Evolutionary conservation across 53 echinoderm and acorn worm genomes (phyloP).

Genomic region (Holothuria scabra): DNA sequence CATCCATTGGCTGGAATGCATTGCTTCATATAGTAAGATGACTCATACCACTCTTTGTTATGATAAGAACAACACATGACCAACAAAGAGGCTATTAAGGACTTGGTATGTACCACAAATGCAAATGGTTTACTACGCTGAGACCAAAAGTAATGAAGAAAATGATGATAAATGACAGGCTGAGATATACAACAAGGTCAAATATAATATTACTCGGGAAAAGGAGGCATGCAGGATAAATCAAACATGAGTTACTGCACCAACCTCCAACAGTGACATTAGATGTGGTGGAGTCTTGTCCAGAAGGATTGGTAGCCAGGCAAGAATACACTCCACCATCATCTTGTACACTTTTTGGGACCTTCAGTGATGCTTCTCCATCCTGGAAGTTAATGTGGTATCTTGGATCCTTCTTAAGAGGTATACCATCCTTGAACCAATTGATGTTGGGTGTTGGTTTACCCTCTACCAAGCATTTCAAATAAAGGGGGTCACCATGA

Average conservation of each 20-base stretch:
- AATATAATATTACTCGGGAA: no score
- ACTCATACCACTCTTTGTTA: no score
- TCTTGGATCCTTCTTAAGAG: constrained; percentile 63
- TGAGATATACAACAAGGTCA: no score
- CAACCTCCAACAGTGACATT: constrained; percentile 81
- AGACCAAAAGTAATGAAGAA: no score
- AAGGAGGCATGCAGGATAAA: no score
- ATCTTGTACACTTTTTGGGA: constrained; percentile 43
- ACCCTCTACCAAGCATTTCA: constrained; percentile 80
- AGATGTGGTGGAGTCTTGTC: constrained; percentile 70
- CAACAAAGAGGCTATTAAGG: no score
- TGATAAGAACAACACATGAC: no score
- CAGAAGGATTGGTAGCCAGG: constrained; percentile 78
- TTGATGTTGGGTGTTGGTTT: constrained; percentile 80
- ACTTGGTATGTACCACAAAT: no score
- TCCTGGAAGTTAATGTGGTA: constrained; percentile 38
- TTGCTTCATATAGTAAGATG: no score
- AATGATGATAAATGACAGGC: no score
- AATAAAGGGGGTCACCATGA: constrained; percentile 72
- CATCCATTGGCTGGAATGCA: no score
- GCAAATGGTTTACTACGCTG: no score
- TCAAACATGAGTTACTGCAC: background rate
- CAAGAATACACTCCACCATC: constrained; percentile 78
- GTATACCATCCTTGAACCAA: constrained; percentile 85
- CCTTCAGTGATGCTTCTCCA: constrained; percentile 29